Percentiles rank a stretch among this genome's conserved stretches.
Evolutionary conservation across 2,797 vertebrate species (phyloP).

Genomic region (Sebastiscus tertius): DNA sequence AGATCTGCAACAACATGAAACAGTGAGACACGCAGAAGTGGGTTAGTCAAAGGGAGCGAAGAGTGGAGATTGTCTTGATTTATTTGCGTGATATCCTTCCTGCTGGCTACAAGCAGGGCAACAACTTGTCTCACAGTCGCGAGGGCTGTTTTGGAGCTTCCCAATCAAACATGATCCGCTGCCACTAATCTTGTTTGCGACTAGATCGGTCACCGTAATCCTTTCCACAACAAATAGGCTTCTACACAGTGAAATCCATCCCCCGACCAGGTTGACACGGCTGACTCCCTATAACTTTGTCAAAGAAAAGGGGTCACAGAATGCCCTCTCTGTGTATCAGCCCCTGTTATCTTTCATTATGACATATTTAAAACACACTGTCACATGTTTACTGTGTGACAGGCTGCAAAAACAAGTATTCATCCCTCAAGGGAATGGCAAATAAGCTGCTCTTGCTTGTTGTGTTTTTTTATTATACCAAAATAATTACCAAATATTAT

Average conservation of each 20-base stretch:
- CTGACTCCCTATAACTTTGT: slow-evolving; percentile 11
- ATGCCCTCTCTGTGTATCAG: neutral
- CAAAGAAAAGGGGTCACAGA: neutral
- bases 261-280: slow-evolving; percentile 48
- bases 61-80: slow-evolving; percentile 23
- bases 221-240: slow-evolving; percentile 70
- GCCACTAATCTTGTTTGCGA: slow-evolving; percentile 82
- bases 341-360: neutral
- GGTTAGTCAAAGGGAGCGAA: neutral
- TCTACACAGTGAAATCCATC: slow-evolving; percentile 58
- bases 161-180: slow-evolving; percentile 82
- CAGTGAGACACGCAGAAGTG: neutral
- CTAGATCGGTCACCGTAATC: slow-evolving; percentile 81
- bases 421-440: slow-evolving; percentile 48
- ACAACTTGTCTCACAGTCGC: slow-evolving; percentile 66
- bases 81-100: slow-evolving; percentile 14
- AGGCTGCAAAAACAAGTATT: slow-evolving; percentile 43
- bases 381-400: slow-evolving; percentile 15
- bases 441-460: slow-evolving; percentile 45
- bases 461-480: slow-evolving; percentile 14
- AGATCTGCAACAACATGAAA: neutral
- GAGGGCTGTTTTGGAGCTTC: slow-evolving; percentile 73
- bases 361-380: neutral
- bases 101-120: slow-evolving; percentile 19
- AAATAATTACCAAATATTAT: slow-evolving; percentile 22